Evolutionary conservation across 2,888 invertebrate genomes (phyloP).

Genomic region (Polydesmus complanatus): DNA sequence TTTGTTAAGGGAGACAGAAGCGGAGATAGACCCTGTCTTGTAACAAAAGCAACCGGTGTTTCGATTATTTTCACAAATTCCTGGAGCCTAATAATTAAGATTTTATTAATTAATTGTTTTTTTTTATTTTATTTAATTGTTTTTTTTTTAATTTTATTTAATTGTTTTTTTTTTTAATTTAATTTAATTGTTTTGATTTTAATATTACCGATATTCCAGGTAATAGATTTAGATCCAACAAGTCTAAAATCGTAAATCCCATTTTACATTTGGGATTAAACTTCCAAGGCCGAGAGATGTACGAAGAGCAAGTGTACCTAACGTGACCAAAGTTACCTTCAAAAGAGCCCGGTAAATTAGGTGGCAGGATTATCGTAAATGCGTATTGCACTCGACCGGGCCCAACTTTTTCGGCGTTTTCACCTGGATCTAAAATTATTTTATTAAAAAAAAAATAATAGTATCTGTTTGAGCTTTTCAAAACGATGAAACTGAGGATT

Average conservation of each 20-base stretch:
- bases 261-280: background rate
- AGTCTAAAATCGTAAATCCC: background rate
- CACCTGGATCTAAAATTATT: background rate
- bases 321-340: background rate
- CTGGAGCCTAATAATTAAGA: no score
- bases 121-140: no score
- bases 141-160: no score
- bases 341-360: background rate
- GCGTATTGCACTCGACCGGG: background rate
- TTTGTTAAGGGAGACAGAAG: background rate
- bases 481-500: no score
- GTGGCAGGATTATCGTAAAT: background rate
- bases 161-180: no score
- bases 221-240: background rate
- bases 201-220: background rate
- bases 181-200: background rate
- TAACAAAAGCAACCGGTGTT: background rate
- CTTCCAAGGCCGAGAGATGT: background rate
- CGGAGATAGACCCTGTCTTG: background rate
- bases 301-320: background rate
- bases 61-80: background rate
- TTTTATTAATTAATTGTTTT: no score
- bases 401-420: background rate
- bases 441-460: no score
- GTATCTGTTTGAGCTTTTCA: no score